A percentile compares a stretch with the other conserved stretches of the same genome.
These are phyloP conservation scores for Oxytorus armatus DNA, from an alignment of 2,888 invertebrate species.

Conservation along the genomic window DNA sequence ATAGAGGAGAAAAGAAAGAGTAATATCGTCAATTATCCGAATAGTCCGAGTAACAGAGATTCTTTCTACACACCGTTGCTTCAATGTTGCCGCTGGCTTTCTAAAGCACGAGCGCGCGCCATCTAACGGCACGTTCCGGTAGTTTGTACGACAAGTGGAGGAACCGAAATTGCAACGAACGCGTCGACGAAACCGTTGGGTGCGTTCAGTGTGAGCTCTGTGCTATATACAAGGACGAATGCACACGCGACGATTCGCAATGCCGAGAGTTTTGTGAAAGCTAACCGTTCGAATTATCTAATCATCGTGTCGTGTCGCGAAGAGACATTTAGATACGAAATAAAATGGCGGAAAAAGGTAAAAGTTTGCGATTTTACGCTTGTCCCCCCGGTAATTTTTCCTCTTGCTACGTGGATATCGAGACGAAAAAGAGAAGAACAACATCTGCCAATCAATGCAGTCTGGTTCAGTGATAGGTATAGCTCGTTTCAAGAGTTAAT, in stretches of 20 bases:
- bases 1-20: slow-evolving; percentile 54
- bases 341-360: slow-evolving; percentile 3
- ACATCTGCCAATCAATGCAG: background rate
- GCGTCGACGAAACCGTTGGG: slow-evolving; percentile 20
- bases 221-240: slow-evolving; percentile 43
- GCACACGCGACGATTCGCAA: slow-evolving; percentile 28
- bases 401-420: background rate
- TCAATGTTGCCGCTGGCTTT: slow-evolving; percentile 56
- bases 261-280: slow-evolving; percentile 62
- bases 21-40: slow-evolving; percentile 66
- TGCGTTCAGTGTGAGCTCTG: background rate
- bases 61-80: slow-evolving; percentile 47
- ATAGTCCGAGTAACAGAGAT: slow-evolving; percentile 48
- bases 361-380: slow-evolving; percentile 19
- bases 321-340: slow-evolving; percentile 4
- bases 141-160: slow-evolving; percentile 46
- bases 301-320: slow-evolving; percentile 37
- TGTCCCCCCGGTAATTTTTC: slow-evolving; percentile 17
- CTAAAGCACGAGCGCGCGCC: slow-evolving; percentile 57
- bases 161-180: slow-evolving; percentile 57
- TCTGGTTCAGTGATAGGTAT: background rate
- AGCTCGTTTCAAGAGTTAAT: slow-evolving; percentile 4
- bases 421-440: slow-evolving; percentile 16
- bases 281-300: slow-evolving; percentile 66
- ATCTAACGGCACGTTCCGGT: slow-evolving; percentile 25